phyloP scores from a whole-genome alignment of 1,140 invertebrate genomes.

The Ceratina australensis region DNA sequence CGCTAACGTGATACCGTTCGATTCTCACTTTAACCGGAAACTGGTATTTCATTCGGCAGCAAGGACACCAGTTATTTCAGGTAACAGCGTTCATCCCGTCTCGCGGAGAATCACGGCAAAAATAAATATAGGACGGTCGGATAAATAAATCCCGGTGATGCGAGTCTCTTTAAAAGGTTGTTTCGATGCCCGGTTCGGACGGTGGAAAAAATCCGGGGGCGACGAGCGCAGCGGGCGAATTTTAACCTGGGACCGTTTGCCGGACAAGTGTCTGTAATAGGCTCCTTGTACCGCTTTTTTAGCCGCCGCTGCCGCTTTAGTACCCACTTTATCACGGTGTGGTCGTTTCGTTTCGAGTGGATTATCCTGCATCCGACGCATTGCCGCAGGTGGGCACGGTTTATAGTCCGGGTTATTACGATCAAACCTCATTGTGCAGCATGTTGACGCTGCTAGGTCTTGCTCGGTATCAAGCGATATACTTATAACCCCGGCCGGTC shows the following conservation, averaged over 20 bases:
- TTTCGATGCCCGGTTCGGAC: not conserved
- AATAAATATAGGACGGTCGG: conserved; percentile 13
- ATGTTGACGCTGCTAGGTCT: conserved; percentile 29
- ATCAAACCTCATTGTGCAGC: conserved; percentile 63
- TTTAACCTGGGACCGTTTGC: conserved; percentile 30
- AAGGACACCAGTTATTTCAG: conserved; percentile 41
- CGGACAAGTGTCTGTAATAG: conserved; percentile 59
- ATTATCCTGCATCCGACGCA: conserved; percentile 63
- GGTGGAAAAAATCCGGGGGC: not conserved
- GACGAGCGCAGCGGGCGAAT: conserved; percentile 40
- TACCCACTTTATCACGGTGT: conserved; percentile 55
- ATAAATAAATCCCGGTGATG: conserved; percentile 36
- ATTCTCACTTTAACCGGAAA: conserved; percentile 9
- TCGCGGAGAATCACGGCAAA: not conserved
- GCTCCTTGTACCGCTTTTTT: conserved; percentile 47
- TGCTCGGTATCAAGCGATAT: not conserved
- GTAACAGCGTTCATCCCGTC: conserved; percentile 14
- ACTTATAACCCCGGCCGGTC: conserved; percentile 2
- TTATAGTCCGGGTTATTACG: conserved; percentile 66
- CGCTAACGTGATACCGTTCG: not conserved
- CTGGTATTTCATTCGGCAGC: conserved; percentile 22
- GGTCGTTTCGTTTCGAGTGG: conserved; percentile 61
- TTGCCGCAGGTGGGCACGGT: conserved; percentile 62
- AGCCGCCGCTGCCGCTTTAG: conserved; percentile 46
- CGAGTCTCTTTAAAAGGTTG: conserved; percentile 30